These are phyloP conservation scores for Calephelis virginiensis DNA, from an alignment of 1,140 invertebrate species.

Conservation along the genomic window DNA sequence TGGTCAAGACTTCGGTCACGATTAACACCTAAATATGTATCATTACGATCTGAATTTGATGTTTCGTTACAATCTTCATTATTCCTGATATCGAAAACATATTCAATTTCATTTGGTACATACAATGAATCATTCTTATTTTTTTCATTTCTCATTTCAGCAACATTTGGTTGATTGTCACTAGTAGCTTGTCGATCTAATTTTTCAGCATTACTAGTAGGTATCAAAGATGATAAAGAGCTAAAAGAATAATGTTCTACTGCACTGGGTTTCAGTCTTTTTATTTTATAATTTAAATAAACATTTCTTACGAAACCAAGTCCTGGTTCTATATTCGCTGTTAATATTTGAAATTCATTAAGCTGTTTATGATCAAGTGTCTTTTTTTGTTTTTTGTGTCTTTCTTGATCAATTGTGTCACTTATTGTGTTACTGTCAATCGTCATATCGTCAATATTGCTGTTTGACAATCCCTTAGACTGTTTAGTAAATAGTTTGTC, in stretches of 20 bases:
- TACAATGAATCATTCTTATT: neutral
- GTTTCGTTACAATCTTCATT: neutral
- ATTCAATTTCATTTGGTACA: neutral
- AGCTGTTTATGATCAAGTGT: neutral
- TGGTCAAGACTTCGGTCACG: neutral
- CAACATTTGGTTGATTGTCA: neutral
- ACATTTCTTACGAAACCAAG: constrained; percentile 41
- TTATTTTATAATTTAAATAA: constrained; percentile 56
- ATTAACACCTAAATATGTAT: neutral
- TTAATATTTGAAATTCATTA: constrained; percentile 55
- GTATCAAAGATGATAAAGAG: constrained; percentile 8
- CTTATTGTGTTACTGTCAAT: neutral
- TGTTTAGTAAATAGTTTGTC: neutral
- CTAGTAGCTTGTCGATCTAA: neutral
- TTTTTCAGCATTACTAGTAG: neutral
- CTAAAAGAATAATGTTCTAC: constrained; percentile 55
- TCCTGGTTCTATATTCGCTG: constrained; percentile 38
- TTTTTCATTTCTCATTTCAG: neutral
- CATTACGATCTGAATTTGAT: neutral
- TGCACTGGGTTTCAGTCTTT: constrained; percentile 42
- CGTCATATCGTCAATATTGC: neutral
- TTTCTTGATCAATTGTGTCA: neutral
- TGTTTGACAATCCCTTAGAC: neutral
- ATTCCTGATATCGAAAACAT: neutral
- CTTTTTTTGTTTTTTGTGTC: neutral